Percentiles rank a stretch among this genome's conserved stretches.
phyloP scores from a whole-genome alignment of 1,140 invertebrate genomes.

The Hestina assimilis region DNA sequence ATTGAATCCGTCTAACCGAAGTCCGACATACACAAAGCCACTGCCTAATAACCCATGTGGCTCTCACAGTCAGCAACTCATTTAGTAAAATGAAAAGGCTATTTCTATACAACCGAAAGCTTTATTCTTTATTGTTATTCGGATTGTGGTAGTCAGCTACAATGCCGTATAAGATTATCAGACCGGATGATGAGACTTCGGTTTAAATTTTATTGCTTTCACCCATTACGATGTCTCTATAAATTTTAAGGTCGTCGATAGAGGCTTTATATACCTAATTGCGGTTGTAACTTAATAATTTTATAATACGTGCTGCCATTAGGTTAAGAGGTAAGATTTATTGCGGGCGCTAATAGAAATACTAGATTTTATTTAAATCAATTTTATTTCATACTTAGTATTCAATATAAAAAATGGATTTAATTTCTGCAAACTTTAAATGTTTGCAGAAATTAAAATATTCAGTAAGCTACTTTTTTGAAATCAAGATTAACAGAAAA shows the following conservation, averaged over 20 bases:
- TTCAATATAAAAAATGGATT: no score
- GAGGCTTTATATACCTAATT: neutral
- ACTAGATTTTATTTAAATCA: no score
- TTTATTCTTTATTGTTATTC: conserved; percentile 49
- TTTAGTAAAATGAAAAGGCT: conserved; percentile 66
- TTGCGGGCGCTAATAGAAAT: neutral
- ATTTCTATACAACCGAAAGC: conserved; percentile 42
- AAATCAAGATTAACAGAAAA: no score
- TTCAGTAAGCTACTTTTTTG: no score
- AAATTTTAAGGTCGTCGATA: conserved; percentile 5
- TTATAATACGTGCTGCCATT: neutral
- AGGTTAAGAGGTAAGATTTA: neutral
- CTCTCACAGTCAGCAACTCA: conserved; percentile 51
- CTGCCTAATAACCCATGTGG: conserved; percentile 52
- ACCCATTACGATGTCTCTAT: conserved; percentile 43
- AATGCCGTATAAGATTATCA: conserved; percentile 63
- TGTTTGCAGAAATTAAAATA: no score
- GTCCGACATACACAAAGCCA: conserved; percentile 47
- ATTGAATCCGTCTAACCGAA: conserved; percentile 40
- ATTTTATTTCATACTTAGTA: no score
- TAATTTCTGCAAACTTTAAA: no score
- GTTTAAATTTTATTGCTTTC: conserved; percentile 59
- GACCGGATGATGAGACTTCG: conserved; percentile 64
- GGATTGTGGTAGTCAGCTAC: conserved; percentile 42
- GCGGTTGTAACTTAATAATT: neutral